Evolutionary conservation across 2,797 vertebrate genomes (phyloP), one percentile per base, ranked within the genome.

Genomic region (Ceryle rudis): DNA sequence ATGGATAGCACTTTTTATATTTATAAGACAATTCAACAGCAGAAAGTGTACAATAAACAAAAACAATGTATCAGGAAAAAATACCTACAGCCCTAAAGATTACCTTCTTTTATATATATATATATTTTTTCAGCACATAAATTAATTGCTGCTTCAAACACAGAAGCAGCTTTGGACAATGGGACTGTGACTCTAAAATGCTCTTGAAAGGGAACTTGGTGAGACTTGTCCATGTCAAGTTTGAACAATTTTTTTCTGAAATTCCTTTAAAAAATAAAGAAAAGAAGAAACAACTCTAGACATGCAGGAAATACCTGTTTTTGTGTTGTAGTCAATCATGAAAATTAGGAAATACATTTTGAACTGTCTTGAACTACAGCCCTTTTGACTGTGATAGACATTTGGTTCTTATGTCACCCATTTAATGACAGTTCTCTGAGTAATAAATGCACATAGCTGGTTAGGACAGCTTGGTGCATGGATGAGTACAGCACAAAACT

Each of bases 401-500:
- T 78, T 94, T 90, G 39, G 26, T 46, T 95, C 52, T 70, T 58
- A 52, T n/a, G 39, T 75, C 80, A 81, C 29, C 2, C 2, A 10
- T 78, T 83, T 83, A 90, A 90, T 28, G 26, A 17, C 15, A 11
- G 52, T 93, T 93, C 25, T 74, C 61, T 49, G 14, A 87, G 58
- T 91, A 91, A 91, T 89, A 96, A 84, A 92, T 80, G 87, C 33
- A 82, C 0, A 3, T 47, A 90, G 57, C 25, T 90, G 54, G 23
- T 41, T 65, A 93, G 72, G 70, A 77, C 65, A 90, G 72, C 26
- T 91, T 37, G 69, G 44, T 81, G 72, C 65, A 78, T 3, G 12
- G 79, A 57, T 81, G 82, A 86, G 69, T 49, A 86, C 10, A 93
- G 79, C 54, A 86, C 39, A 95, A 95, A 90, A 70, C 42, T 93